Percentiles rank a stretch among this genome's conserved stretches.
Evolutionary conservation across 2,113 vertebrate genomes (phyloP).

Genomic region (Labrus mixtus): DNA sequence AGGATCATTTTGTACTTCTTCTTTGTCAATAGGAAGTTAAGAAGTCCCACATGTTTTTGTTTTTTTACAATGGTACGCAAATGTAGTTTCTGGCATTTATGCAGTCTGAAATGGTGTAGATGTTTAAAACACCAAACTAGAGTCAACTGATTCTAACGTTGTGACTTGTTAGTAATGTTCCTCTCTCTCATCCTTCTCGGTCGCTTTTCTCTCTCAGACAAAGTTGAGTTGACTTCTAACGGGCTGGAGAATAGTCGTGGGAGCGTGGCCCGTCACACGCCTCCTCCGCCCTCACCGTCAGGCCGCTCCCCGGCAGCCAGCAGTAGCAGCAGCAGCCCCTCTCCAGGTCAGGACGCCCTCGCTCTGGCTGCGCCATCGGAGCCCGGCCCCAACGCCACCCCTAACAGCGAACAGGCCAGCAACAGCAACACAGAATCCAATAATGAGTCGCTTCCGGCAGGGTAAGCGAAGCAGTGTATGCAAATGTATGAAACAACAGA

Average conservation of each 20-base stretch:
- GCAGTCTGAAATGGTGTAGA: background rate
- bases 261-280: conserved; percentile 53
- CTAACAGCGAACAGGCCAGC: conserved; percentile 65
- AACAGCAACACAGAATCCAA: conserved; percentile 62
- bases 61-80: too few species aligned
- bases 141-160: background rate
- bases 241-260: conserved; percentile 75
- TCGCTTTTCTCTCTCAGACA: conserved; percentile 78
- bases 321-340: conserved; percentile 25
- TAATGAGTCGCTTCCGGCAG: conserved; percentile 88
- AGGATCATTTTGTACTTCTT: background rate
- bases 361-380: conserved; percentile 54
- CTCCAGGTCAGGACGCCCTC: conserved; percentile 62
- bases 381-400: conserved; percentile 29
- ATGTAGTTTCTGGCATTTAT: background rate
- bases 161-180: too few species aligned
- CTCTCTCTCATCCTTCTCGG: background rate
- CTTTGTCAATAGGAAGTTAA: too few species aligned
- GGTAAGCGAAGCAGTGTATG: conserved; percentile 82
- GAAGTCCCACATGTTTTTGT: too few species aligned
- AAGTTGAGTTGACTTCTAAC: conserved; percentile 80
- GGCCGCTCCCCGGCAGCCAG: conserved; percentile 46
- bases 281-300: conserved; percentile 65
- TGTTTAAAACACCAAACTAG: background rate
- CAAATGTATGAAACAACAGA: background rate